Base-by-base conservation (phyloP, 2,113 vertebrate species). In the Potamarius usumacintae region DNA sequence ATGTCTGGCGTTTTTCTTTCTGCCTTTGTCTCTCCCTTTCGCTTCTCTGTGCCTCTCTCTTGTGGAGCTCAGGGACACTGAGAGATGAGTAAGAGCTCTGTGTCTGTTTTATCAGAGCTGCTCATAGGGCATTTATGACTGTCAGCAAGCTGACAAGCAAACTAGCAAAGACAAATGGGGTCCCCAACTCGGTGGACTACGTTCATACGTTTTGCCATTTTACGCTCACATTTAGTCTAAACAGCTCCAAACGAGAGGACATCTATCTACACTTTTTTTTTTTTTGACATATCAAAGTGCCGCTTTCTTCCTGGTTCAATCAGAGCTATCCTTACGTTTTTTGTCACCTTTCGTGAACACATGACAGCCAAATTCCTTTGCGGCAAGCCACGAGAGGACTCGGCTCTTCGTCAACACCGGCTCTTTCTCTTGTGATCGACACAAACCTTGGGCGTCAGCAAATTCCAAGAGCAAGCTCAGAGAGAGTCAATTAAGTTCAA, bases 401-500 rank as follows among this genome's bases (percentile, higher is more conserved):
- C 53, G 7, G 42, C 34, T 72, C 89, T 6, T 53, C 85, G 48
- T 83, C 89, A 83, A 80, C 83, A 50, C n/a, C 67, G 3, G 27
- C 11, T 18, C 77, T 77, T 57, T 67, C 25, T 67, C 27, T 42
- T 7, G 69, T 58, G 76, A 84, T 78, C 83, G 74, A 50, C 87
- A 17, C 72, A 76, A 84, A 74, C 74, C 81, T 82, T 82, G 82
- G 69, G 88, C 90, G 92, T 94, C 94, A 94, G 94, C 94, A 90
- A 82, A 88, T 94, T 94, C 92, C 90, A 83, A 91, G 89, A 92
- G 90, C 88, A 81, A 79, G 88, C 91, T 92, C 88, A 92, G 90
- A 92, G 90, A 92, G 92, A 93, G 92, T 94, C 95, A 95, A 94
- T 95, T 94, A 94, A 89, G 92, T 94, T 94, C 94, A 95, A 95